Evolutionary conservation across 1,140 invertebrate species (phyloP), one percentile per base, ranked within the genome.

Genomic region (Caenorhabditis tropicalis): DNA sequence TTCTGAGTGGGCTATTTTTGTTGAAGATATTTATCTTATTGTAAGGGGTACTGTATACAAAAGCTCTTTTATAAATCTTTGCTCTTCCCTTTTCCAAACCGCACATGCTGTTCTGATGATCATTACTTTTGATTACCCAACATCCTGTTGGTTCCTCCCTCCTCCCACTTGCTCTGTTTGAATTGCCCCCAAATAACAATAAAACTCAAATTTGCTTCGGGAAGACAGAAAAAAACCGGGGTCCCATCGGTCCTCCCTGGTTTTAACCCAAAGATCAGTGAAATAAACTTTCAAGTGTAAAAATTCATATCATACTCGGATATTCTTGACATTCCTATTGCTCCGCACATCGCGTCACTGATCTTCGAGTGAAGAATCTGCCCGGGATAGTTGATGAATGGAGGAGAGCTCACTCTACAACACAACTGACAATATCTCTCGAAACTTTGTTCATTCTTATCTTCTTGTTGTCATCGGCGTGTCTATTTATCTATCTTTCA

Each of bases 391-490:
- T 74, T 74, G 65, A 74, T 74, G 65, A 46, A 74, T 74, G 65
- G 36, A 74, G 43, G 33, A 33, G n/a, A 10, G 24, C 33, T 5
- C 65, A 19, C 21, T 74, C 21, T 21, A 19, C 58, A 36, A 24
- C 36, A 74, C 65, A 74, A 74, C 65, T 74, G 65, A 74, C 65
- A 74, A 74, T 74, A 74, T 74, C 65, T 74, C 65, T 74, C 65
- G 43, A 31, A 74, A 74, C 36, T 74, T 74, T 74, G 21, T 74
- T 43, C 65, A 46, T 74, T 74, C 65, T 43, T 74, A 74, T 74
- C 36, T 74, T 74, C 36, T 74, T 31, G 29, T 33, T 65, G 10
- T n/a, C 65, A 43, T 24, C 36, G 12, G 24, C 36, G 4, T n/a
- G 53, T 43, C 65, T 24, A 74, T 74, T 74, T 74, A 74, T 74